phyloP scores from a whole-genome alignment of 2,797 vertebrate species.

The Fundulus diaphanus region DNA sequence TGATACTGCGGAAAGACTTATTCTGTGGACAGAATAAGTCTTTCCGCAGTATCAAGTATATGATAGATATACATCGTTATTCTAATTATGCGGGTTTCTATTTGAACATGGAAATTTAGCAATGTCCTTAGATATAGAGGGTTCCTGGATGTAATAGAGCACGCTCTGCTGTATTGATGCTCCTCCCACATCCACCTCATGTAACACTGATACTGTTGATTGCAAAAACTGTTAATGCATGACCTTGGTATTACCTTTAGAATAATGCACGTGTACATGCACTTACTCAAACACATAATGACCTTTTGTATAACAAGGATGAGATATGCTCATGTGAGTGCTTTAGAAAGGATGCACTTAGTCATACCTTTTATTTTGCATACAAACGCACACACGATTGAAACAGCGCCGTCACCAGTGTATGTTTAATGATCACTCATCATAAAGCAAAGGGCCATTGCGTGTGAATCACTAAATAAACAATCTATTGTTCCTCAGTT shows the following conservation, averaged over 20 bases:
- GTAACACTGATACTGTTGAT: constrained; percentile 33
- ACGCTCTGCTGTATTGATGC: constrained; percentile 20
- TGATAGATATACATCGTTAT: not conserved
- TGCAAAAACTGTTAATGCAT: constrained; percentile 16
- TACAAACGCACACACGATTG: constrained; percentile 9
- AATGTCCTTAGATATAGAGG: not conserved
- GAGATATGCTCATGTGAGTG: constrained; percentile 15
- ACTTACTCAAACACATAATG: constrained; percentile 3
- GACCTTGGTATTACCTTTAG: constrained; percentile 29
- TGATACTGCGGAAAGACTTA: too few species aligned
- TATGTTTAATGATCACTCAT: constrained; percentile 51
- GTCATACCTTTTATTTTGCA: constrained; percentile 44
- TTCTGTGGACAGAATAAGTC: not conserved
- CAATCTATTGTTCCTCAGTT: constrained; percentile 57
- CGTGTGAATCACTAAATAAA: constrained; percentile 59
- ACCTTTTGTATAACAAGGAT: constrained; percentile 32
- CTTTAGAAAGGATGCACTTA: constrained; percentile 22
- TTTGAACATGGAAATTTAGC: not conserved
- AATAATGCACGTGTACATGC: constrained; percentile 3
- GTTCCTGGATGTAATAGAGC: not conserved
- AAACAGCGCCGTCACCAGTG: constrained; percentile 41
- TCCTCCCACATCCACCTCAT: constrained; percentile 14
- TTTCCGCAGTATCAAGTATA: not conserved
- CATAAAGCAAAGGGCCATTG: constrained; percentile 36
- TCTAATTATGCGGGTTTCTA: not conserved